A percentile compares a stretch with the other conserved stretches of the same genome.
Conservation (phyloP, 2,797 vertebrate species). For the Lepilemur septentrionalis region DNA sequence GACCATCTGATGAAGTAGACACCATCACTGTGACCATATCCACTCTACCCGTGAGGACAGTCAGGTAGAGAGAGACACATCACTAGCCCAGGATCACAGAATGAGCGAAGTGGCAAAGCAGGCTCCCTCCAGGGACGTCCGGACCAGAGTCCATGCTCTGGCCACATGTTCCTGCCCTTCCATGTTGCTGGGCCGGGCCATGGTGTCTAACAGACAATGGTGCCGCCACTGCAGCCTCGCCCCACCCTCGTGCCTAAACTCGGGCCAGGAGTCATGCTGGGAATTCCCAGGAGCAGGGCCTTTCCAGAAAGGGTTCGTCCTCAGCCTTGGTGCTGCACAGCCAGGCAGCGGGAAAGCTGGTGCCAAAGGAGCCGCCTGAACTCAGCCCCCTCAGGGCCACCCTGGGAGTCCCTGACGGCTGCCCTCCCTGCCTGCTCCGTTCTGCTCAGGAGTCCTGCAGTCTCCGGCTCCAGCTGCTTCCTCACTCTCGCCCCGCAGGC, state of each 20-base stretch:
- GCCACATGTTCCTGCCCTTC: rapidly evolving
- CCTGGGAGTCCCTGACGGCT: neutral
- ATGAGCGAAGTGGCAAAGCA: neutral
- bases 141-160: neutral
- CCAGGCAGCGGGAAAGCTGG: neutral
- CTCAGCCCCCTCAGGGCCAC: neutral
- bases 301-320: neutral
- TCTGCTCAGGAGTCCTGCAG: neutral
- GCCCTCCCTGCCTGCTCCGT: neutral
- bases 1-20: neutral
- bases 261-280: neutral
- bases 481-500: neutral
- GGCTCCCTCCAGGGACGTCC: neutral
- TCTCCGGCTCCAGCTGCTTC: neutral
- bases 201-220: no score
- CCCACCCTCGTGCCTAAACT: neutral
- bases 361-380: neutral
- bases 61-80: neutral
- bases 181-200: rapidly evolving
- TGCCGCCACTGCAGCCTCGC: rapidly evolving
- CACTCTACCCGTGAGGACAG: neutral
- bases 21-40: rapidly evolving
- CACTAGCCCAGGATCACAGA: neutral
- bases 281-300: neutral
- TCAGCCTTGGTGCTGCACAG: neutral